Base-by-base conservation (phyloP, 2,888 invertebrate genomes). In the Plemyria rubiginata region DNA sequence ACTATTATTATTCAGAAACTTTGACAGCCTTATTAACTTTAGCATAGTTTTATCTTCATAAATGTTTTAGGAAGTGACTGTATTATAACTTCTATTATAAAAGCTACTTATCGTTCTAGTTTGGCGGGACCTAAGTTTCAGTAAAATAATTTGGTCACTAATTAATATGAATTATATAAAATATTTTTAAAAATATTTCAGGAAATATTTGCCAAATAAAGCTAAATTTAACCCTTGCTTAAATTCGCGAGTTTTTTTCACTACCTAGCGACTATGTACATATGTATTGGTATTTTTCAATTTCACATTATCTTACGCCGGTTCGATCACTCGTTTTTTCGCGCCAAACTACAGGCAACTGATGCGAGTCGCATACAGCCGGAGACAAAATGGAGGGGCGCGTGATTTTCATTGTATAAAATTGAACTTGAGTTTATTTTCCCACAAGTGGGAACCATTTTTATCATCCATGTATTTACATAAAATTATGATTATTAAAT, bases 341-440 rank as follows among this genome's bases (percentile, higher is more conserved):
- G 57, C 63, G 50, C 58, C 54, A 54, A 60, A 57, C 60, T 49
- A 40, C 45, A 22, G 11, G 41, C 64, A 46, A 52, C 55, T 46
- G 54, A 41, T 28, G 32, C 60, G 16, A 51, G 51, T 16, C 50
- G 4, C 57, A 50, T 50, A 50, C 65, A 46, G 43, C 52, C 64
- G 28, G 29, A 38, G 16, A 41, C 46, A n/a, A 56, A 50, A 46
- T 58, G 65, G 54, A 57, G 60, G 60, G 60, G 65, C 56, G 32
- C 38, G 50, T 8, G 53, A 49, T 38, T 60, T 28, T 60, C 16
- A 56, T 65, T 65, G 60, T 60, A 43, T 53, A 16, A n/a, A n/a
- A 13, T n/a, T 60, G 65, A 57, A 60, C 65, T 60, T 65, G 60
- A 61, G 49, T 29, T 53, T 48, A 46, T 54, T 49, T 59, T 54